Evolutionary conservation across 2,888 invertebrate species (phyloP).

Genomic region (Callyntrura guangdongensis): DNA sequence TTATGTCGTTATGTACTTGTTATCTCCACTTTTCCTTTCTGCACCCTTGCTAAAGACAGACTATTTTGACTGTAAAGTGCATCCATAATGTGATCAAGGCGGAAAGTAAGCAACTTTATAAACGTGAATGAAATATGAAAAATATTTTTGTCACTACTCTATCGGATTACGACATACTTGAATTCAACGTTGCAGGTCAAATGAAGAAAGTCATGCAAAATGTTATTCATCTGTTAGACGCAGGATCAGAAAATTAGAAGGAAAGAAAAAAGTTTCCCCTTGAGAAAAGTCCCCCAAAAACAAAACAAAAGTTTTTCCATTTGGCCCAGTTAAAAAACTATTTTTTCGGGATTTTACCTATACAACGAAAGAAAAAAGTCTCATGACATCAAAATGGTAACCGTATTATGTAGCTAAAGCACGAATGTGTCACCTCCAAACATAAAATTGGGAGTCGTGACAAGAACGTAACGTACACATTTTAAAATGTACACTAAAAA

Average conservation of each 20-base stretch:
- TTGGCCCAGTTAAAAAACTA: too few species aligned
- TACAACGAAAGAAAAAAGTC: too few species aligned
- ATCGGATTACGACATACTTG: not conserved
- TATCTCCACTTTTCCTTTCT: not conserved
- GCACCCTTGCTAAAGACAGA: too few species aligned
- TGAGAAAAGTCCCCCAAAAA: not conserved
- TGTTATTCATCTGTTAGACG: not conserved
- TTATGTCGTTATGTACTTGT: not conserved
- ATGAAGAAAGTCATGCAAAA: not conserved
- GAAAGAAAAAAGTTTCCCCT: not conserved
- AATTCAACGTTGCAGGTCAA: not conserved
- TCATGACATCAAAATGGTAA: too few species aligned
- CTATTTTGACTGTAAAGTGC: too few species aligned
- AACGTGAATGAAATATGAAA: not conserved
- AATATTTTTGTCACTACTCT: not conserved
- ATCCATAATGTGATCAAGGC: not conserved
- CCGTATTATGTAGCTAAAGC: too few species aligned
- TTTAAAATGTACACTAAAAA: too few species aligned
- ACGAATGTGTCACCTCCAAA: too few species aligned
- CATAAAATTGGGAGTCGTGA: too few species aligned
- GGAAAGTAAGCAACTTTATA: not conserved
- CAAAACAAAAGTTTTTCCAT: conserved; percentile 28
- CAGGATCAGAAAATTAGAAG: not conserved
- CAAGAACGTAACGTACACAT: too few species aligned
- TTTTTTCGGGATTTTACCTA: too few species aligned